Evolutionary conservation across 64 coral and sea anemone genomes (phyloP).

Genomic region (Porites australiensis): DNA sequence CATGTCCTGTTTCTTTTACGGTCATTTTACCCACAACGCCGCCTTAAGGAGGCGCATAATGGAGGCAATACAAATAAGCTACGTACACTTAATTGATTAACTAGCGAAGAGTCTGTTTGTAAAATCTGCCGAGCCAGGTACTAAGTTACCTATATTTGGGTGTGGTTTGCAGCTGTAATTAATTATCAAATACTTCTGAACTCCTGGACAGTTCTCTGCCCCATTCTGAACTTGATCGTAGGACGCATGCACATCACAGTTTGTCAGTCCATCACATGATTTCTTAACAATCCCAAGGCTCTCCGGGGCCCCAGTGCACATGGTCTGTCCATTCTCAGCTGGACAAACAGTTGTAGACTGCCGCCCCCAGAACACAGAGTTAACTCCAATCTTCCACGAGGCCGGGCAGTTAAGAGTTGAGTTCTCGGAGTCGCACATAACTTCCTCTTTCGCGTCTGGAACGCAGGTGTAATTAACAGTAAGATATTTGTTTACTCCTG

Average conservation of each 20-base stretch:
- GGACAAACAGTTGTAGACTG: slow-evolving; percentile 93
- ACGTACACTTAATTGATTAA: no score
- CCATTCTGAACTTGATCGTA: slow-evolving; percentile 92
- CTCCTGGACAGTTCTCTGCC: slow-evolving; percentile 93
- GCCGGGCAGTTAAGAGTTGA: slow-evolving; percentile 91
- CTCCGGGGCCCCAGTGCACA: slow-evolving; percentile 96
- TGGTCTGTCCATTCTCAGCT: slow-evolving; percentile 88
- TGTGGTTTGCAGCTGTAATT: slow-evolving; percentile 98
- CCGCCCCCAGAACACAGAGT: slow-evolving; percentile 98
- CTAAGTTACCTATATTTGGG: slow-evolving; percentile 82
- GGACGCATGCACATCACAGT: slow-evolving; percentile 85
- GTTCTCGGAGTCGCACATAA: slow-evolving; percentile 95
- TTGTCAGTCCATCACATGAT: slow-evolving; percentile 83
- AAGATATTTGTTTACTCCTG: slow-evolving; percentile 97
- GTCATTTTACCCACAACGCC: no score
- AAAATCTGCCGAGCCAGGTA: neutral
- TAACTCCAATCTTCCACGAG: slow-evolving; percentile 92
- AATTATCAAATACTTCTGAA: slow-evolving; percentile 95
- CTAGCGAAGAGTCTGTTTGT: no score
- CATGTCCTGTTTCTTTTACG: no score
- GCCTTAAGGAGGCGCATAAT: no score
- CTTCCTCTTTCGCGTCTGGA: slow-evolving; percentile 96
- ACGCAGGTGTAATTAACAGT: slow-evolving; percentile 95
- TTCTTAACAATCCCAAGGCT: slow-evolving; percentile 96
- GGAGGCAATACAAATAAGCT: no score